Evolutionary conservation across 1,140 invertebrate species (phyloP).

Genomic region (Meloidogyne hapla): DNA sequence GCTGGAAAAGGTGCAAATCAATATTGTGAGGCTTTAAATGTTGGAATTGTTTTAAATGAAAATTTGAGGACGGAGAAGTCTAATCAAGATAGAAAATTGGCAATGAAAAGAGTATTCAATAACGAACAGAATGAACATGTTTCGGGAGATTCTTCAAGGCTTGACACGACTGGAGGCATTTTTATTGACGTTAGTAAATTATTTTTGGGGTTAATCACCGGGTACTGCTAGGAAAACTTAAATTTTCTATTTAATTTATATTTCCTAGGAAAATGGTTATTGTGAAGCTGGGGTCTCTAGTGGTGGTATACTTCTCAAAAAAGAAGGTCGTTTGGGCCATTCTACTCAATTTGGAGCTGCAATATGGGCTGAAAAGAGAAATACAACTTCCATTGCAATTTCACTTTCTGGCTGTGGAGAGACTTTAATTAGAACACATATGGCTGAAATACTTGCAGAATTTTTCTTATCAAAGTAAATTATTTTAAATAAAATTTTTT

Average conservation of each 20-base stretch:
- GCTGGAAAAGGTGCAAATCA: conserved; percentile 40
- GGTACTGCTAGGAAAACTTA: no score
- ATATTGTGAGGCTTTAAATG: conserved; percentile 19
- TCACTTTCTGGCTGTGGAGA: conserved; percentile 53
- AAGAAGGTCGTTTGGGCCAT: conserved; percentile 47
- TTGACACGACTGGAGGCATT: conserved; percentile 48
- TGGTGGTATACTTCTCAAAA: conserved; percentile 47
- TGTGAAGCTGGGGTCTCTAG: conserved; percentile 38
- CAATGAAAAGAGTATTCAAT: neutral
- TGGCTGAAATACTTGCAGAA: conserved; percentile 42
- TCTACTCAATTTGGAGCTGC: conserved; percentile 40
- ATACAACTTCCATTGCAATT: conserved; percentile 26
- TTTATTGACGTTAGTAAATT: conserved; percentile 28
- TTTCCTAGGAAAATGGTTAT: conserved; percentile 7
- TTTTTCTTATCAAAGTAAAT: conserved; percentile 6
- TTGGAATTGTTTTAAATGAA: conserved; percentile 32
- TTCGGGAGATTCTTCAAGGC: neutral
- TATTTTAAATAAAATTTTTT: neutral
- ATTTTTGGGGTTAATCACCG: no score
- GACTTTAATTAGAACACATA: conserved; percentile 36
- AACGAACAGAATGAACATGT: neutral
- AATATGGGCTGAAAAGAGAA: conserved; percentile 45
- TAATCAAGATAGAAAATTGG: neutral
- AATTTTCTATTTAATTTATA: no score
- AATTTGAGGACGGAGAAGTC: conserved; percentile 27